These are phyloP conservation scores for Euspilapteryx auroguttella DNA, from an alignment of 2,888 invertebrate species.

Conservation along the genomic window DNA sequence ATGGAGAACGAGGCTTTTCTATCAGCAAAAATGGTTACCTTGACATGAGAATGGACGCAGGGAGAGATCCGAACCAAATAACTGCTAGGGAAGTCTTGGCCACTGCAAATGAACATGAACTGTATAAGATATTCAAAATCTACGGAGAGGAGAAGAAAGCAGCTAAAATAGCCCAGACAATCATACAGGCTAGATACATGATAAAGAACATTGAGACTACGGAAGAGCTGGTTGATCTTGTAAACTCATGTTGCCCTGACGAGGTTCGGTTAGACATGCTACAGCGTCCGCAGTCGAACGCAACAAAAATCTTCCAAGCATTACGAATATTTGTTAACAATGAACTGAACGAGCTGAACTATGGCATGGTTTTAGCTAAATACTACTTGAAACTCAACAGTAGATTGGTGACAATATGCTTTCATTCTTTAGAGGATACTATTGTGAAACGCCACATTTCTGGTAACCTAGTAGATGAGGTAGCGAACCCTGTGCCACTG, in stretches of 20 bases:
- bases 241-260: constrained; percentile 65
- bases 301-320: constrained; percentile 92
- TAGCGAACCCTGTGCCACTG: constrained; percentile 71
- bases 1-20: constrained; percentile 81
- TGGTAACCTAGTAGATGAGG: constrained; percentile 73
- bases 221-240: constrained; percentile 74
- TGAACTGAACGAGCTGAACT: constrained; percentile 93
- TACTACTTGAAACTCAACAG: constrained; percentile 79
- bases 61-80: constrained; percentile 67
- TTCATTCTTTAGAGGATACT: constrained; percentile 92
- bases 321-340: constrained; percentile 94
- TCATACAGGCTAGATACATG: constrained; percentile 80
- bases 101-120: constrained; percentile 73
- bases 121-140: constrained; percentile 81
- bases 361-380: constrained; percentile 78
- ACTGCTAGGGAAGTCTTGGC: constrained; percentile 89
- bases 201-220: constrained; percentile 81
- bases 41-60: constrained; percentile 95
- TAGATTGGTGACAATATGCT: constrained; percentile 78
- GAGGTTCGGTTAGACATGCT: constrained; percentile 69
- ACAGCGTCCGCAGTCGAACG: constrained; percentile 74
- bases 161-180: constrained; percentile 82
- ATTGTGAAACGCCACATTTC: constrained; percentile 88
- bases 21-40: constrained; percentile 82
- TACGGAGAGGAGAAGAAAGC: constrained; percentile 92